Percentiles rank a stretch among this genome's conserved stretches.
phyloP scores from a whole-genome alignment of 92 coral and sea anemone species.

The Phenganax marumi region DNA sequence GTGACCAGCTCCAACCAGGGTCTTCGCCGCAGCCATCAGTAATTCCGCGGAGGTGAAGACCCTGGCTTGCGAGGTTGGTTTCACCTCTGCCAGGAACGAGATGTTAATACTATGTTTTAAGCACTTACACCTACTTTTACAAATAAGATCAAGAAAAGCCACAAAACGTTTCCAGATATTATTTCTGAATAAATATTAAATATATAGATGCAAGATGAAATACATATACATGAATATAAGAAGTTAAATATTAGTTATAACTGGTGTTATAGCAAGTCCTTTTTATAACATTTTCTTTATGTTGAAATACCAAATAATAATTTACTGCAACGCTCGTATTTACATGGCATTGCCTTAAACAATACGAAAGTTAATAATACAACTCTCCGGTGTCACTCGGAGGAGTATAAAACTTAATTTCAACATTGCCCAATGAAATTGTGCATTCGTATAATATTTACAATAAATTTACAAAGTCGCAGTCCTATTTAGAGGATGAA shows the following conservation, averaged over 20 bases:
- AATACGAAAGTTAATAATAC: not conserved
- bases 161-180: not conserved
- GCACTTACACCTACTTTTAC: too few species aligned
- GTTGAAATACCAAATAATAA: not conserved
- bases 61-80: too few species aligned
- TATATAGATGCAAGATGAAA: not conserved
- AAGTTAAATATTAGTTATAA: not conserved
- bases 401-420: not conserved
- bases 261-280: not conserved
- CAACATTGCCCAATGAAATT: not conserved
- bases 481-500: not conserved
- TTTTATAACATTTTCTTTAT: slow-evolving; percentile 14
- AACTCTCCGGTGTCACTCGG: not conserved
- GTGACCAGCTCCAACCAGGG: too few species aligned
- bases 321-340: not conserved
- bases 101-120: too few species aligned
- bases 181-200: not conserved
- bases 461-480: slow-evolving; percentile 3
- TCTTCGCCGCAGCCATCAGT: too few species aligned
- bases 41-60: too few species aligned
- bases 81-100: too few species aligned
- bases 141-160: not conserved
- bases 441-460: not conserved
- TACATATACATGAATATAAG: not conserved
- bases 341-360: not conserved